Evolutionary conservation across 1,140 invertebrate species (phyloP).

Genomic region (Samia ricini): DNA sequence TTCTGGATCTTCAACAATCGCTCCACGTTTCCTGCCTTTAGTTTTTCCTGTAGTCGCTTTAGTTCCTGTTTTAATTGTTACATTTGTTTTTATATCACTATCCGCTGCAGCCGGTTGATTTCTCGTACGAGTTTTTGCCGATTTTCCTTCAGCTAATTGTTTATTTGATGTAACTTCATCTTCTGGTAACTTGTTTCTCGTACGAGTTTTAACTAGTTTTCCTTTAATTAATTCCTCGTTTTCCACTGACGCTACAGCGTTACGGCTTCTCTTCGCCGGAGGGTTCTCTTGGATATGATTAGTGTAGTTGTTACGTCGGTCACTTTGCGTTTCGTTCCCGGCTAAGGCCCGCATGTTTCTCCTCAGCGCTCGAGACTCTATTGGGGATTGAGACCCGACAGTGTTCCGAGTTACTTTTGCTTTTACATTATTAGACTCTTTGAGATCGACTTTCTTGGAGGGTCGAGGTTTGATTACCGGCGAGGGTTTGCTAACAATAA

Average conservation of each 20-base stretch:
- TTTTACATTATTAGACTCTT: background rate
- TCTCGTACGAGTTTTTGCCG: background rate
- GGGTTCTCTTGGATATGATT: conserved; percentile 6
- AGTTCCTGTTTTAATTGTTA: conserved; percentile 19
- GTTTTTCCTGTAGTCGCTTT: no score
- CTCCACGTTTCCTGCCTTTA: conserved; percentile 8
- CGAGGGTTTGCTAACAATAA: conserved; percentile 23
- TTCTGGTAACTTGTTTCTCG: background rate
- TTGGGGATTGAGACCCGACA: conserved; percentile 17
- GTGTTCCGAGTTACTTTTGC: conserved; percentile 13
- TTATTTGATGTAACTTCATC: background rate
- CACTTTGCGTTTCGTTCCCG: background rate
- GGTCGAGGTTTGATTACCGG: conserved; percentile 17
- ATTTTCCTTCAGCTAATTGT: background rate
- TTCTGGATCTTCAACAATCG: background rate
- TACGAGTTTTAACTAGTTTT: background rate
- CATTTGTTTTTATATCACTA: conserved; percentile 8
- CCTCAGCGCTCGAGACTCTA: conserved; percentile 11
- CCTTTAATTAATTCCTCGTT: background rate
- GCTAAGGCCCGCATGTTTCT: background rate
- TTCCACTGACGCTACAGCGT: conserved; percentile 4
- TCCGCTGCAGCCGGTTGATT: conserved; percentile 3
- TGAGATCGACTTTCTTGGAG: conserved; percentile 10
- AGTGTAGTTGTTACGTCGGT: background rate
- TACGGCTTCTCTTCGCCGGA: conserved; percentile 14